Conservation (phyloP, 2,888 invertebrate genomes). For the Linnaemya tessellans region DNA sequence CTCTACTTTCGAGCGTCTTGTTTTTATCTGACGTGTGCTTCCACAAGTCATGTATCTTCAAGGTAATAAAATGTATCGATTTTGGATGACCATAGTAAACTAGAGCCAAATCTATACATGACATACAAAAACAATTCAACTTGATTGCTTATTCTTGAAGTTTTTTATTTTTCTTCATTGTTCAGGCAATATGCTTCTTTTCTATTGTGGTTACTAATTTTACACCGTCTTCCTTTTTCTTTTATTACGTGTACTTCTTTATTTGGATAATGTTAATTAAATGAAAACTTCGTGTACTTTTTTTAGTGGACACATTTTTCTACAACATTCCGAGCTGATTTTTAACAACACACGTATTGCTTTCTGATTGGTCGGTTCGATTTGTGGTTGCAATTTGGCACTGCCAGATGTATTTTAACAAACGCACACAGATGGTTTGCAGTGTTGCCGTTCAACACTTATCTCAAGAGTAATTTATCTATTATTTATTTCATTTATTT, state of each 20-base stretch:
- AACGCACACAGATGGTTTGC: not conserved
- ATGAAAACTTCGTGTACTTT: conserved; percentile 55
- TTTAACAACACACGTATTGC: conserved; percentile 36
- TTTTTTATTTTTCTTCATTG: conserved; percentile 67
- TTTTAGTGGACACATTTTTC: conserved; percentile 52
- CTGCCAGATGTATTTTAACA: conserved; percentile 10
- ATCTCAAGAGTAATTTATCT: no score
- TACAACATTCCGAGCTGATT: conserved; percentile 26
- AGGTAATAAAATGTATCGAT: conserved; percentile 29
- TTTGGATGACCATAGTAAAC: conserved; percentile 48
- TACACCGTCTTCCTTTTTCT: conserved; percentile 22
- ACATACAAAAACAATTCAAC: conserved; percentile 13
- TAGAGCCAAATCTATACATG: conserved; percentile 38
- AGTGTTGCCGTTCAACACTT: no score
- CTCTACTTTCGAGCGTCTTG: conserved; percentile 50
- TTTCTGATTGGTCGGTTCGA: conserved; percentile 61
- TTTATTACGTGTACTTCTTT: conserved; percentile 68
- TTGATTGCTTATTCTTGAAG: conserved; percentile 69
- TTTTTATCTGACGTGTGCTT: conserved; percentile 64
- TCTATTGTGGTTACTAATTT: conserved; percentile 34
- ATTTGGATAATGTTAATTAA: conserved; percentile 44
- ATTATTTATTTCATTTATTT: no score
- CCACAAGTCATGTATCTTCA: conserved; percentile 47
- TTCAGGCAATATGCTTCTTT: conserved; percentile 51
- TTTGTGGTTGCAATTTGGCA: not conserved